phyloP scores from a whole-genome alignment of 2,113 vertebrate species.

The Xenopus laevis region DNA sequence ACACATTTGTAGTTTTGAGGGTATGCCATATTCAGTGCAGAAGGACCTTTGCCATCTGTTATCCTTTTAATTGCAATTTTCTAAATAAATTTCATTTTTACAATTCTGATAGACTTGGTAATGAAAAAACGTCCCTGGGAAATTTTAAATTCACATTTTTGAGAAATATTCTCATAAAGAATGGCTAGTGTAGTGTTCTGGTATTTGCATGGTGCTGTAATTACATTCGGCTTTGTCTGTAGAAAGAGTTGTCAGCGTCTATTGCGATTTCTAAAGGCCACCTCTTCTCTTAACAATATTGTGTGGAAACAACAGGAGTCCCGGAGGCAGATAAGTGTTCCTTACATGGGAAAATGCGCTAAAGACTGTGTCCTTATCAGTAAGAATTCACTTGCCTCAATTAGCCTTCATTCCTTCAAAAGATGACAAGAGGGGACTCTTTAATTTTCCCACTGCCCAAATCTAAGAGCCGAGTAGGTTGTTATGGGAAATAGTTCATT shows the following conservation, averaged over 20 bases:
- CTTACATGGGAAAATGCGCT: constrained; percentile 39
- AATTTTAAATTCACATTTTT: too few species aligned
- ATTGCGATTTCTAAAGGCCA: background rate
- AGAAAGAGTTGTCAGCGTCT: background rate
- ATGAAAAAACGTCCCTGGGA: too few species aligned
- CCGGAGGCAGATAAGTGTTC: constrained; percentile 49
- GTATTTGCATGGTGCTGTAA: background rate
- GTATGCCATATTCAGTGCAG: too few species aligned
- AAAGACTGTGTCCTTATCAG: constrained; percentile 44
- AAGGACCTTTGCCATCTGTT: too few species aligned
- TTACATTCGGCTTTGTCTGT: background rate
- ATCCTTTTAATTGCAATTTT: too few species aligned
- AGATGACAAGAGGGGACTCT: constrained; percentile 46
- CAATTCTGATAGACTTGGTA: too few species aligned
- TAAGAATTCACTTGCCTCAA: constrained; percentile 51
- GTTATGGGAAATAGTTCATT: constrained; percentile 39
- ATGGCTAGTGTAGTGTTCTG: background rate
- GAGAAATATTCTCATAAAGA: background rate
- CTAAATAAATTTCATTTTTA: too few species aligned
- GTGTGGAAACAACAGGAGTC: constrained; percentile 50
- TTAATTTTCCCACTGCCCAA: constrained; percentile 52
- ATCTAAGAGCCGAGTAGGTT: constrained; percentile 49
- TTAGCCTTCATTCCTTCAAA: constrained; percentile 60
- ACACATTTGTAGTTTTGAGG: too few species aligned
- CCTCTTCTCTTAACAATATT: constrained; percentile 46